phyloP scores from a whole-genome alignment of 2,113 vertebrate species.

The Phocoena sinus region DNA sequence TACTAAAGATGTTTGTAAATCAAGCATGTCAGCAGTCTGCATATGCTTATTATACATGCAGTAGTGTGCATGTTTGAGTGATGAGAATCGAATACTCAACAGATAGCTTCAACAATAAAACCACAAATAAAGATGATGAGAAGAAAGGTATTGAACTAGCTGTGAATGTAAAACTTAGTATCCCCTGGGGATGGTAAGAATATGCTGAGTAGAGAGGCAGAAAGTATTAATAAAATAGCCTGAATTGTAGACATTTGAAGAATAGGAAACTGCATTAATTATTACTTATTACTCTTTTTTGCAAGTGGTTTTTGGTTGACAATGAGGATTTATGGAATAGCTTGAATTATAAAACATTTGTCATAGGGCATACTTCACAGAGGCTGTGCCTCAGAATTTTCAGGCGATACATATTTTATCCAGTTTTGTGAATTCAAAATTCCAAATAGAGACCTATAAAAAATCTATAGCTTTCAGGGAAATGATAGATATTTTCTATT shows the following conservation, averaged over 20 bases:
- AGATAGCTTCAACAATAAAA: slow-evolving; percentile 58
- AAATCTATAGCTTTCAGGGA: background rate
- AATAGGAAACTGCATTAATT: background rate
- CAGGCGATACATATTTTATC: background rate
- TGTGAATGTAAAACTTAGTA: slow-evolving; percentile 30
- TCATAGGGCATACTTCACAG: background rate
- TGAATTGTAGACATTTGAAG: background rate
- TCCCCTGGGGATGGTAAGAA: background rate
- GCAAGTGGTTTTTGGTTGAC: background rate
- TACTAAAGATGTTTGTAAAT: slow-evolving; percentile 35
- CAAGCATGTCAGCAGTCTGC: slow-evolving; percentile 4
- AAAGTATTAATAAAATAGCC: background rate
- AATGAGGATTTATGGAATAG: background rate
- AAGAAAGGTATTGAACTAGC: slow-evolving; percentile 40
- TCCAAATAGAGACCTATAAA: background rate
- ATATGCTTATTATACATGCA: slow-evolving; percentile 43
- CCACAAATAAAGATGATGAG: slow-evolving; percentile 45
- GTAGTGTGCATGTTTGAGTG: slow-evolving; percentile 18
- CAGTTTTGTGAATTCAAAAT: background rate
- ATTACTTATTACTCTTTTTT: background rate
- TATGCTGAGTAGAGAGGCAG: background rate
- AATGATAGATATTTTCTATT: background rate
- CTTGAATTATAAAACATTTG: background rate
- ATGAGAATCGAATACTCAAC: slow-evolving; percentile 46
- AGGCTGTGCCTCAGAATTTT: background rate